Evolutionary conservation across 2,797 vertebrate species (phyloP).

Genomic region (Cyclopterus lumpus): DNA sequence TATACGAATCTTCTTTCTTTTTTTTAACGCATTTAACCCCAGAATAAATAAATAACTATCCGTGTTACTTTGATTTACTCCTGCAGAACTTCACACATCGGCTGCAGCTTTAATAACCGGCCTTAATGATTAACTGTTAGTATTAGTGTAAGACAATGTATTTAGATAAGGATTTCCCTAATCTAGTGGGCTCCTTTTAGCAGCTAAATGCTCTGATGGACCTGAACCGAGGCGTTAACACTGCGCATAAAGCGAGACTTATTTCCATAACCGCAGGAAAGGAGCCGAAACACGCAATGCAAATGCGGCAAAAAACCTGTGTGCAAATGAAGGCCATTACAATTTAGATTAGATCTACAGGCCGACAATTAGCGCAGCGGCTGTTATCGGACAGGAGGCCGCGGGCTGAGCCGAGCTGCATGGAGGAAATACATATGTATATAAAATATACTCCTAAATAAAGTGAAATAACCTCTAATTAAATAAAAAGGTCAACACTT

Average conservation of each 20-base stretch:
- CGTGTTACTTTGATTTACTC: neutral
- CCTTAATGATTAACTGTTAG: neutral
- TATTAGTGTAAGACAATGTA: constrained; percentile 24
- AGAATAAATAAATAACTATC: no score
- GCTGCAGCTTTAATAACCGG: neutral
- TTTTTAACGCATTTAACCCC: neutral
- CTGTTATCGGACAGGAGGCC: no score
- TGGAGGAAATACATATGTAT: neutral
- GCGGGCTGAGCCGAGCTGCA: neutral
- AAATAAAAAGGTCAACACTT: neutral
- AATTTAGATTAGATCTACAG: constrained; percentile 83
- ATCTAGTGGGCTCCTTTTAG: constrained; percentile 23
- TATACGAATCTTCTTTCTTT: neutral
- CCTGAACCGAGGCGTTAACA: constrained; percentile 51
- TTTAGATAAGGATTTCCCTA: constrained; percentile 46
- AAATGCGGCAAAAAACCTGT: constrained; percentile 73
- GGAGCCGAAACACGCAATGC: constrained; percentile 68
- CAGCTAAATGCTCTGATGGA: constrained; percentile 36
- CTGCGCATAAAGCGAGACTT: constrained; percentile 36
- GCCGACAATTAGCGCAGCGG: constrained; percentile 74
- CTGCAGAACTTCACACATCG: neutral
- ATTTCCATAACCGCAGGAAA: constrained; percentile 76
- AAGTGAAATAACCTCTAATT: neutral
- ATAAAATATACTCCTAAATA: no score
- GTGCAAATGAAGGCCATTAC: constrained; percentile 82